Percentiles rank a stretch among this genome's conserved stretches.
Evolutionary conservation across 2,888 invertebrate genomes (phyloP).

Genomic region (Latrodectus elegans): DNA sequence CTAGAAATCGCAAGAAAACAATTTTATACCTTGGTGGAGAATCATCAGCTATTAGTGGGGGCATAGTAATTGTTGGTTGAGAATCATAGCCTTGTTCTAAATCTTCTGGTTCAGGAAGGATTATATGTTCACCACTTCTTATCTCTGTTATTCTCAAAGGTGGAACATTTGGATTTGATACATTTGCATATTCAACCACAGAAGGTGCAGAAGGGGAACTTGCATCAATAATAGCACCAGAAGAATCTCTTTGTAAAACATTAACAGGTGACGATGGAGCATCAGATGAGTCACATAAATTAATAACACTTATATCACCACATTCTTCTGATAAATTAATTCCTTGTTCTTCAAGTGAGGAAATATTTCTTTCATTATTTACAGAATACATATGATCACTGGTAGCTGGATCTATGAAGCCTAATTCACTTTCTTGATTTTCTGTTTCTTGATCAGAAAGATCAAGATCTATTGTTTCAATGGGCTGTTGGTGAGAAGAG

Average conservation of each 20-base stretch:
- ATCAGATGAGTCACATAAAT: neutral
- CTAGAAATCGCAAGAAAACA: no score
- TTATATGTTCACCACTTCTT: no score
- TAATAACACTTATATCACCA: neutral
- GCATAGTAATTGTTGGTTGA: constrained; percentile 51
- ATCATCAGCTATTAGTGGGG: constrained; percentile 49
- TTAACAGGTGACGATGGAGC: neutral
- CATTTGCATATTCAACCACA: neutral
- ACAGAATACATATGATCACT: no score
- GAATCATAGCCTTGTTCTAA: no score
- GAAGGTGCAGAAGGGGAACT: neutral
- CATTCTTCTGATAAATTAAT: neutral
- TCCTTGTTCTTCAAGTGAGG: neutral
- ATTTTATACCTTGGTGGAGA: constrained; percentile 46
- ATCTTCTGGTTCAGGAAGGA: no score
- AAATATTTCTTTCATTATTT: neutral
- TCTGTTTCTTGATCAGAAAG: neutral
- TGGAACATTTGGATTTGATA: neutral
- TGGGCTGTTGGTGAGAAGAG: neutral
- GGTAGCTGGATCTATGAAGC: no score
- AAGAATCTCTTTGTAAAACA: neutral
- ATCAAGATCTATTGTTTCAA: neutral
- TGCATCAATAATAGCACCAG: neutral
- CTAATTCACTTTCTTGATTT: no score
- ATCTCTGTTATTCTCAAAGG: neutral